Percentiles rank a stretch among this genome's conserved stretches.
phyloP scores from a whole-genome alignment of 2,888 invertebrate genomes.

The Parelbella ahira region DNA sequence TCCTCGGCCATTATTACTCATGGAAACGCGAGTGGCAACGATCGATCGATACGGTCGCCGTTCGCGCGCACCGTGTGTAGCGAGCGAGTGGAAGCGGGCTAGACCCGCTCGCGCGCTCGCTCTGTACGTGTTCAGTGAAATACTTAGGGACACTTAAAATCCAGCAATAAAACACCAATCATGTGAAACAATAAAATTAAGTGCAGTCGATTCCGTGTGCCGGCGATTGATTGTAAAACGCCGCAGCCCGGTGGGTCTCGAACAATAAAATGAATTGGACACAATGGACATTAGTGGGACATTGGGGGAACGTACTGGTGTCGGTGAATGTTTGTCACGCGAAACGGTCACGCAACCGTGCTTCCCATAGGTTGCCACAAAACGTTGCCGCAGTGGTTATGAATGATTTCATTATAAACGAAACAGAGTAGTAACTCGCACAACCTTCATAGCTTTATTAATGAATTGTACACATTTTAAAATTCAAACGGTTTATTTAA shows the following conservation, averaged over 20 bases:
- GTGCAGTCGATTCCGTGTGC: conserved; percentile 35
- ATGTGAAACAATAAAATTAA: conserved; percentile 32
- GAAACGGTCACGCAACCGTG: conserved; percentile 61
- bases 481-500: conserved; percentile 5
- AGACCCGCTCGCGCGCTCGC: neutral
- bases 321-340: conserved; percentile 56
- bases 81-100: conserved; percentile 5
- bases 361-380: conserved; percentile 55
- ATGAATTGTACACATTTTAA: conserved; percentile 11
- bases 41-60: conserved; percentile 23
- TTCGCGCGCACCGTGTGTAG: conserved; percentile 1
- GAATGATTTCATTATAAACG: conserved; percentile 48
- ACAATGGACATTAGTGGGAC: conserved; percentile 57
- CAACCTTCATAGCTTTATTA: conserved; percentile 7
- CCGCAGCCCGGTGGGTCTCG: conserved; percentile 33
- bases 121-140: neutral
- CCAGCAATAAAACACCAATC: conserved; percentile 25
- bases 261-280: conserved; percentile 49
- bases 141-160: neutral
- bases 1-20: too few species aligned
- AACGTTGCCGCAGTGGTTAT: conserved; percentile 38
- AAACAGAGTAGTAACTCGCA: conserved; percentile 19
- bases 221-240: conserved; percentile 27
- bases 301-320: conserved; percentile 44
- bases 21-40: conserved; percentile 34